Base-by-base conservation (phyloP, 23 tunicate species). In the Styela clava region DNA sequence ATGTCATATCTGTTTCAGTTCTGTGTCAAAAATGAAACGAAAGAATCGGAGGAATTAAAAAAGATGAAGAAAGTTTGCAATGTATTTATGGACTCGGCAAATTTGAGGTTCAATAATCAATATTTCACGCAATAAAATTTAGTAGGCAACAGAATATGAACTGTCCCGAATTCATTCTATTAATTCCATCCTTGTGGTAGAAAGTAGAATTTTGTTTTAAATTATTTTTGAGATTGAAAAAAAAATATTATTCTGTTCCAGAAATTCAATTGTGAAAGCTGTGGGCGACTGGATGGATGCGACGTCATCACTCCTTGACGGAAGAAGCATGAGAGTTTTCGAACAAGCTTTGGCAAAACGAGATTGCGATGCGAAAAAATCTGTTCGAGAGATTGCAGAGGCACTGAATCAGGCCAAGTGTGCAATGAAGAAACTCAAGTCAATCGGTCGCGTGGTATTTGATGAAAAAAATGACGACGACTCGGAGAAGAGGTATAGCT, bases 371-470 rank as follows among this genome's bases (percentile, higher is more conserved):
- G 71, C 64, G 1, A 12, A 18, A 3, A 74, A 61, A 18, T 83
- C 86, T 12, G 31, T 51, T 1, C 81, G 74, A 3, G 81, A 32
- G 2, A 33, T 74, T 52, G 30, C 37, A 24, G 80, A 31, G 0
- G 86, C 81, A 2, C 12, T 83, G 72, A 34, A 51, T 16, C 63
- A 74, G 31, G 69, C 81, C 21, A 52, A 56, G 21, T 31, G 16
- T 21, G 80, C 78, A 16, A 30, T 83, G 1, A 52, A 30, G 35
- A 83, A 74, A 74, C 78, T 83, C 51, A 74, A 74, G 37, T 31
- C 20, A 61, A 83, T 83, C 28, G 86, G 86, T 18, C 23, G 1
- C 3, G 80, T 71, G 23, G 61, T 83, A 31, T 83, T 83, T 31
- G 86, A 74, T 1, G 86, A 83, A 19, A 83, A 73, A 33, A 68